Base-by-base conservation (phyloP, 2,113 vertebrate genomes). In the Ctenomys sociabilis region DNA sequence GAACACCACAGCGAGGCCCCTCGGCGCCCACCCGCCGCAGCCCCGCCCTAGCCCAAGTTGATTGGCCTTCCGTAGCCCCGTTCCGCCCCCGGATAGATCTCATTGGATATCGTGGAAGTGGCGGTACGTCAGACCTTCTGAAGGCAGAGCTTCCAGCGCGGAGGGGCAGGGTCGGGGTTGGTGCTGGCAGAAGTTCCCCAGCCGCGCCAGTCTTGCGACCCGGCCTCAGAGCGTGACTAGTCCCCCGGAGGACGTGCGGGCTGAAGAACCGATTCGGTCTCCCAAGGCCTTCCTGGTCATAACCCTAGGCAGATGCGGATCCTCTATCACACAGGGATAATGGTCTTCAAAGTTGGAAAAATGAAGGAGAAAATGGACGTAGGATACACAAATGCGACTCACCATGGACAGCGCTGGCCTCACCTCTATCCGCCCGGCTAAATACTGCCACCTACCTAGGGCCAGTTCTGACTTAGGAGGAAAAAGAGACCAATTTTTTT, bases 401-500 rank as follows among this genome's bases (percentile, higher is more conserved):
- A 96, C 95, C 95, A 82, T 73, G 97, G 95, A 97, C 97, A 97
- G 97, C 91, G 73, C 72, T 77, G 88, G 68, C 73, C 86, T 63
- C 43, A 1, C 0, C 35, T 28, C 30, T 7, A 3, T 49, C 14
- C 1, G 19, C 16, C 70, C 1, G 3, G 37, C 43, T 30, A 21
- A 3, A 1, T 11, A 28, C n/a, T 6, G 45, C 43, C 32, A 4
- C 43, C 28, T 49, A 43, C 87, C 21, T 37, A 82, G 49, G 37
- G 22, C 54, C 43, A 17, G 75, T 35, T 64, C 45, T 45, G 63
- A 88, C 32, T 78, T 40, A 49, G 43, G 43, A 54, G 1, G 2
- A 61, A 61, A 13, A 37, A 70, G 73, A 7, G 91, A 24, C 45
- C 13, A 24, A 37, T 32, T 54, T 68, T 59, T 70, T 24, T 52